Evolutionary conservation across 2,113 vertebrate genomes (phyloP).

Genomic region (Perognathus longimembris): DNA sequence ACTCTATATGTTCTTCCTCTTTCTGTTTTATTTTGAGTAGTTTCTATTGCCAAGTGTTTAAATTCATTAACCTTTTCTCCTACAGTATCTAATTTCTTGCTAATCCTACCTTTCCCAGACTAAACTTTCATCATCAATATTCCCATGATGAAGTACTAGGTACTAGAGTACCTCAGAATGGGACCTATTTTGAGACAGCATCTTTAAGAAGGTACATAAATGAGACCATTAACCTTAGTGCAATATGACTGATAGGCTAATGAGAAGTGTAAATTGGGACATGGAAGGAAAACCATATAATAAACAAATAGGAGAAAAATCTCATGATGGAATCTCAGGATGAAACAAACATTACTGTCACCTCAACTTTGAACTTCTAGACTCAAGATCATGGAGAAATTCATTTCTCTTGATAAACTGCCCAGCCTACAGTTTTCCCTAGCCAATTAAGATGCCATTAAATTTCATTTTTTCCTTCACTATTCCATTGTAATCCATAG

Average conservation of each 20-base stretch:
- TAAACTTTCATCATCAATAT: not conserved
- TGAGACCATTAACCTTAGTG: not conserved
- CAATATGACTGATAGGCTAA: not conserved
- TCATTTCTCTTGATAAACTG: not conserved
- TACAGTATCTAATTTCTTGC: not conserved
- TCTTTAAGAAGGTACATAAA: not conserved
- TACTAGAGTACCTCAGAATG: not conserved
- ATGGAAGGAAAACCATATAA: not conserved
- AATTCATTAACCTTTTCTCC: not conserved
- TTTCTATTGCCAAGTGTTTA: not conserved
- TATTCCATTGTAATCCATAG: not conserved
- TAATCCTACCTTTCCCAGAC: not conserved
- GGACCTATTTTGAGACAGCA: not conserved
- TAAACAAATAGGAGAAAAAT: not conserved
- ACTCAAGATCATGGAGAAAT: not conserved
- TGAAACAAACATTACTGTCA: not conserved
- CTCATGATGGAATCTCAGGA: not conserved
- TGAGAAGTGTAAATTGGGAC: not conserved
- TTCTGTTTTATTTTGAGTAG: not conserved
- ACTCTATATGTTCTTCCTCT: not conserved
- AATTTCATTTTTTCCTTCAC: slow-evolving; percentile 1
- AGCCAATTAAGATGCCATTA: not conserved
- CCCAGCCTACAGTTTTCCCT: not conserved
- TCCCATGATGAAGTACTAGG: not conserved
- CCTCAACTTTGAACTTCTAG: not conserved